Percentiles rank a stretch among this genome's conserved stretches.
Evolutionary conservation across 2,113 vertebrate species (phyloP).

Genomic region (Zingel zingel): DNA sequence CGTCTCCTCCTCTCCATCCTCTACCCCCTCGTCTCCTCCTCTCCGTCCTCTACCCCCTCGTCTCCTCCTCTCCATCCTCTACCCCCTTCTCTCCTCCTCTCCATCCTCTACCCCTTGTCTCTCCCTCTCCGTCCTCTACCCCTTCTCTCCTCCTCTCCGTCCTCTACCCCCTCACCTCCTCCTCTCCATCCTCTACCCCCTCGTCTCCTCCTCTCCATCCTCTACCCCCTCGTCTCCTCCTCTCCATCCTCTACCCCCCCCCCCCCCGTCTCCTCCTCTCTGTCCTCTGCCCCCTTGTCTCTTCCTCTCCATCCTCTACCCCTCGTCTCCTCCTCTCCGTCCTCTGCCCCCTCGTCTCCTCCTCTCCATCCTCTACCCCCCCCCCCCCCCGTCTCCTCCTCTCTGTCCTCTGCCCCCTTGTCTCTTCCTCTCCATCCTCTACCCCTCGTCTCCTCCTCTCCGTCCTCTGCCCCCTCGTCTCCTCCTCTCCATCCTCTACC

Average conservation of each 20-base stretch:
- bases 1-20: background rate
- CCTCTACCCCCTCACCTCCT: constrained; percentile 15
- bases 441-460: background rate
- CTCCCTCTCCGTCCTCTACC: background rate
- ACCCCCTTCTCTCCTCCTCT: background rate
- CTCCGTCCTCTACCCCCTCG: too few relatives aligned
- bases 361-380: too few relatives aligned
- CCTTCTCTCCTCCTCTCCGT: constrained; percentile 1
- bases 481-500: background rate
- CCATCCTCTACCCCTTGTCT: too few relatives aligned
- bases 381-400: too few relatives aligned
- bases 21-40: too few relatives aligned
- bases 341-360: too few relatives aligned
- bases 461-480: background rate
- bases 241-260: background rate
- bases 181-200: background rate
- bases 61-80: too few relatives aligned
- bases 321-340: too few relatives aligned
- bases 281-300: too few relatives aligned
- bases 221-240: background rate
- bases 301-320: too few relatives aligned
- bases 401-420: too few relatives aligned
- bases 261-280: too few relatives aligned
- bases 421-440: background rate
- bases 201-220: background rate